These are phyloP conservation scores for Drosophila merina DNA, from an alignment of 2,888 invertebrate species.

Conservation along the genomic window DNA sequence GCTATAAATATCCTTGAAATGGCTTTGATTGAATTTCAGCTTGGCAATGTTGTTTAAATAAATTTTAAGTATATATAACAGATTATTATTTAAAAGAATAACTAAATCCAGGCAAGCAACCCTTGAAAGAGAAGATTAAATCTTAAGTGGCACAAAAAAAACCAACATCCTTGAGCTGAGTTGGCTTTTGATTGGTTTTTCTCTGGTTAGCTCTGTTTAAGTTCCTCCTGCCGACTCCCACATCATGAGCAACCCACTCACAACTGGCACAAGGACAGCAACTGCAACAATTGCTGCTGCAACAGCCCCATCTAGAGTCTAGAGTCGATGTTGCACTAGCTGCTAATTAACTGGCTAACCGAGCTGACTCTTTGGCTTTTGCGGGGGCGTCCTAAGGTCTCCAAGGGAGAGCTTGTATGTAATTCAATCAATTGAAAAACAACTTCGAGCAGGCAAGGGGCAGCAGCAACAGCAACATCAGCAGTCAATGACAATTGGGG, in stretches of 20 bases:
- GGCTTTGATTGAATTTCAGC: background rate
- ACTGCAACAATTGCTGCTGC: slow-evolving; percentile 26
- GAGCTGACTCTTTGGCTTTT: slow-evolving; percentile 57
- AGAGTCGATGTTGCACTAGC: slow-evolving; percentile 20
- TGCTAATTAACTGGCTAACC: slow-evolving; percentile 74
- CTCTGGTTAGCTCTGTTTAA: slow-evolving; percentile 2
- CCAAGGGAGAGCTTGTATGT: slow-evolving; percentile 62
- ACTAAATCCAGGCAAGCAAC: background rate
- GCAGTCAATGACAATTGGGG: slow-evolving; percentile 70
- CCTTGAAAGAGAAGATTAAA: slow-evolving; percentile 6
- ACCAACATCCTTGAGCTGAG: slow-evolving; percentile 55
- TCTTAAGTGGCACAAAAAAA: slow-evolving; percentile 9
- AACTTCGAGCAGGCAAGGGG: slow-evolving; percentile 32
- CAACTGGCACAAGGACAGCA: slow-evolving; percentile 70
- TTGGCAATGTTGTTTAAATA: background rate
- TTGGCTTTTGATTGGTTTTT: slow-evolving; percentile 32
- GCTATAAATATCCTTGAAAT: slow-evolving; percentile 15
- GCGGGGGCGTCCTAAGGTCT: slow-evolving; percentile 59
- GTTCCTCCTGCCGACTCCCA: slow-evolving; percentile 33
- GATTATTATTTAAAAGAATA: background rate
- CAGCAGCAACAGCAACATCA: slow-evolving; percentile 38
- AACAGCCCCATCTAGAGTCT: background rate
- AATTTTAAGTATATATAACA: background rate
- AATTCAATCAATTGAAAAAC: slow-evolving; percentile 73
- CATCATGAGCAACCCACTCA: slow-evolving; percentile 51